Evolutionary conservation across 2,888 invertebrate species (phyloP).

Genomic region (Erebia aethiops): DNA sequence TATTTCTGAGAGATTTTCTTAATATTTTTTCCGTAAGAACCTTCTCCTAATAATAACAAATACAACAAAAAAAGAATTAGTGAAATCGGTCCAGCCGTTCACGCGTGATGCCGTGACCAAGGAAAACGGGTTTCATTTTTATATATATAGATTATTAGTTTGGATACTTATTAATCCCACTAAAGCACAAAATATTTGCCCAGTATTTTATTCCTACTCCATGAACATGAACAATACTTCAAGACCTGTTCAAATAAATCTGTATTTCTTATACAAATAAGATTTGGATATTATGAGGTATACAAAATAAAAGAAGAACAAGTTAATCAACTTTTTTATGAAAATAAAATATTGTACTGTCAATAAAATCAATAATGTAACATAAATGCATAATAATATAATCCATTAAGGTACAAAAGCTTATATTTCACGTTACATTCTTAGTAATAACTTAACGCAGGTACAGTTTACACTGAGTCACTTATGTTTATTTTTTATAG

Average conservation of each 20-base stretch:
- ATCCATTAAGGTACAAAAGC: not conserved
- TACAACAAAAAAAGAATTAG: no score
- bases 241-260: no score
- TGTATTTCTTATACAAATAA: no score
- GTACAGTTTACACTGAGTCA: not conserved
- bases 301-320: not conserved
- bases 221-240: no score
- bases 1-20: no score
- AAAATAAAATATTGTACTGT: not conserved
- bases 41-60: no score
- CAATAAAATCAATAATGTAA: not conserved
- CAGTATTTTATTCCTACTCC: not conserved
- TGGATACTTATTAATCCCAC: constrained; percentile 41
- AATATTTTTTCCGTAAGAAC: no score
- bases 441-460: not conserved
- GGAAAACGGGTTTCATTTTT: no score
- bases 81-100: no score
- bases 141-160: no score
- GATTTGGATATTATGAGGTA: not conserved
- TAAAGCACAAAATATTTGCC: constrained; percentile 5
- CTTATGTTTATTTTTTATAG: no score
- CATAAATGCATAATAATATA: not conserved
- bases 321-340: not conserved
- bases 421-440: not conserved
- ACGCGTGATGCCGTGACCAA: no score